Base-by-base conservation (phyloP, 2,888 invertebrate genomes). In the Sicus ferrugineus region DNA sequence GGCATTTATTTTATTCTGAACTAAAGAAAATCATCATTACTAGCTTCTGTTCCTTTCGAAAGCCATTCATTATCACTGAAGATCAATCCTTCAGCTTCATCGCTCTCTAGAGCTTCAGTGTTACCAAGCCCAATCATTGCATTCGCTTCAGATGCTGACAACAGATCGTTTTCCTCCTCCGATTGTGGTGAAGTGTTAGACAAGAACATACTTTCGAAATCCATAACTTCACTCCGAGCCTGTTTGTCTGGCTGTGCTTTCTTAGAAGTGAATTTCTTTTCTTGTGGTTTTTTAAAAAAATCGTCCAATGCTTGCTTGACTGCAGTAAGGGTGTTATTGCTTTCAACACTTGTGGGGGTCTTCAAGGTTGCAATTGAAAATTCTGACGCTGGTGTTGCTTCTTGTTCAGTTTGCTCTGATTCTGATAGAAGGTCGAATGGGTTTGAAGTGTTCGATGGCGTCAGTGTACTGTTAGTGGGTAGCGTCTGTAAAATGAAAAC, bases 1-100 rank as follows among this genome's bases (percentile, higher is more conserved):
- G n/a, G n/a, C 3, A 6, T 54, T 11, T 54, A 23, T 28, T 54
- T 54, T 9, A 28, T 26, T 11, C 9, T 2, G 14, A 9, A 11
- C 16, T 54, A 52, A 52, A 62, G 48, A 48, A 48, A 61, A 38
- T 23, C 34, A 21, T 23, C 23, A 31, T 23, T 61, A n/a, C n/a
- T n/a, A 14, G 31, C 34, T 61, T 9, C 23, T 42, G 61, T 9
- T 31, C 11, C 48, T 48, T 16, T 5, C 30, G 14, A 0, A 1
- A 50, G 21, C 19, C 50, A 52, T 1, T 64, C 64, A 31, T 42
- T 61, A 26, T 64, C 64, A 31, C 64, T 64, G 31, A 64, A 64
- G n/a, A n/a, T 31, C 21, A 64, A 30, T 16, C 19, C 21, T 16
- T 64, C 31, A 2, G 19, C 64, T 14, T 64, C 50, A 0, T 64